Conservation (phyloP, 2,113 vertebrate species). For the Antechinus stuartii region DNA sequence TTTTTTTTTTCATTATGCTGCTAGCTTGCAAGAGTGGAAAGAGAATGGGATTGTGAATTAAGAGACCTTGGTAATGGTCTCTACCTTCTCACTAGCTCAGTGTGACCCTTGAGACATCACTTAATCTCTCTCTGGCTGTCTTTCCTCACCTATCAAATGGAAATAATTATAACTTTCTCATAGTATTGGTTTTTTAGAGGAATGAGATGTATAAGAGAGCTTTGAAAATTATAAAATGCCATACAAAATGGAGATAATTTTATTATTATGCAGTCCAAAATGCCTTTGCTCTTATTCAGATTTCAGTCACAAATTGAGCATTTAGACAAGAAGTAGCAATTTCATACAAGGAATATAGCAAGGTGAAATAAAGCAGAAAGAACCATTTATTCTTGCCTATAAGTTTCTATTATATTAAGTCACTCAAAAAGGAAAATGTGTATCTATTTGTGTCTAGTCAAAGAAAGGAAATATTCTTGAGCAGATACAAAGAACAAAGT, state of each 20-base stretch:
- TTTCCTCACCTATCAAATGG: slow-evolving; percentile 50
- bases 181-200: slow-evolving; percentile 42
- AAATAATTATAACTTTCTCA: slow-evolving; percentile 60
- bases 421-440: slow-evolving; percentile 52
- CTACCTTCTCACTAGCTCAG: background rate
- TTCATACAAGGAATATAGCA: slow-evolving; percentile 45
- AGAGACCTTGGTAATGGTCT: background rate
- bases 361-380: slow-evolving; percentile 52
- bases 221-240: slow-evolving; percentile 60
- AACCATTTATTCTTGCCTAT: slow-evolving; percentile 64
- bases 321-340: slow-evolving; percentile 64
- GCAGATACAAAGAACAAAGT: slow-evolving; percentile 40
- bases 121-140: slow-evolving; percentile 34
- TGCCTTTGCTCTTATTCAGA: slow-evolving; percentile 64
- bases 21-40: background rate
- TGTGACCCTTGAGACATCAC: slow-evolving; percentile 49
- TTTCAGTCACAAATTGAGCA: slow-evolving; percentile 70
- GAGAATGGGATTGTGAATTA: background rate
- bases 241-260: slow-evolving; percentile 45
- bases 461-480: slow-evolving; percentile 51
- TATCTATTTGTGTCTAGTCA: slow-evolving; percentile 53
- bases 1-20: background rate
- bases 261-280: slow-evolving; percentile 60
- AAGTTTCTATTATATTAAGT: slow-evolving; percentile 63
- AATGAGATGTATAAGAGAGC: slow-evolving; percentile 62